phyloP scores from a whole-genome alignment of 2,888 invertebrate species.

The Patella ulyssiponensis region DNA sequence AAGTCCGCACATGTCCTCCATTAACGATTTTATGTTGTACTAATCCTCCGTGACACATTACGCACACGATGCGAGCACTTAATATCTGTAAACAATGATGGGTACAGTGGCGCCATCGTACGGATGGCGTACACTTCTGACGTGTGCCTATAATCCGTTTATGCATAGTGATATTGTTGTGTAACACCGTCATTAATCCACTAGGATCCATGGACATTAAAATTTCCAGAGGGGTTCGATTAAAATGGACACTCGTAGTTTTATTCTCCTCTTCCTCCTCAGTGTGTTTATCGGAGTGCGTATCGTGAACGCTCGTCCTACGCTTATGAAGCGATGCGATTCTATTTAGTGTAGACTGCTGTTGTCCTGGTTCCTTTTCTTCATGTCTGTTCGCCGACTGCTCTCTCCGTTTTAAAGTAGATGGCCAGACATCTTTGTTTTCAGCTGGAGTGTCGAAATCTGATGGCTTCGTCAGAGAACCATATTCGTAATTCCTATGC shows the following conservation, averaged over 20 bases:
- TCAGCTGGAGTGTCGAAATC: constrained; percentile 33
- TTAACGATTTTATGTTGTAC: constrained; percentile 76
- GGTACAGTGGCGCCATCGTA: constrained; percentile 77
- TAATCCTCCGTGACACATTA: constrained; percentile 76
- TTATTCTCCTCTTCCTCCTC: constrained; percentile 43
- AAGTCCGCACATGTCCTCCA: constrained; percentile 76
- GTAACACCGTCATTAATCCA: constrained; percentile 76
- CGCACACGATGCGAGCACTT: constrained; percentile 77
- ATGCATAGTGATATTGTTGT: constrained; percentile 78
- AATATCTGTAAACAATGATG: constrained; percentile 78
- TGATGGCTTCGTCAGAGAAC: constrained; percentile 38
- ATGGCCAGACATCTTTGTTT: constrained; percentile 11
- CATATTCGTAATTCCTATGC: constrained; percentile 70
- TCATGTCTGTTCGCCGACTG: constrained; percentile 7
- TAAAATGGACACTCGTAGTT: constrained; percentile 42
- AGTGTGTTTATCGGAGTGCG: constrained; percentile 23
- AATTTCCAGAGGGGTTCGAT: constrained; percentile 65
- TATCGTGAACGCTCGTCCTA: constrained; percentile 32
- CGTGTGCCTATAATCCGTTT: constrained; percentile 77
- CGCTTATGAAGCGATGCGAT: constrained; percentile 43
- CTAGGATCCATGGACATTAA: constrained; percentile 72
- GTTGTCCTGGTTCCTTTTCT: constrained; percentile 15
- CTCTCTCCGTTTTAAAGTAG: constrained; percentile 17
- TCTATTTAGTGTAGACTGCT: constrained; percentile 34
- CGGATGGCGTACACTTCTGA: constrained; percentile 77